Percentiles rank a stretch among this genome's conserved stretches.
phyloP scores from a whole-genome alignment of 2,797 vertebrate genomes.

The Myripristis murdjan region DNA sequence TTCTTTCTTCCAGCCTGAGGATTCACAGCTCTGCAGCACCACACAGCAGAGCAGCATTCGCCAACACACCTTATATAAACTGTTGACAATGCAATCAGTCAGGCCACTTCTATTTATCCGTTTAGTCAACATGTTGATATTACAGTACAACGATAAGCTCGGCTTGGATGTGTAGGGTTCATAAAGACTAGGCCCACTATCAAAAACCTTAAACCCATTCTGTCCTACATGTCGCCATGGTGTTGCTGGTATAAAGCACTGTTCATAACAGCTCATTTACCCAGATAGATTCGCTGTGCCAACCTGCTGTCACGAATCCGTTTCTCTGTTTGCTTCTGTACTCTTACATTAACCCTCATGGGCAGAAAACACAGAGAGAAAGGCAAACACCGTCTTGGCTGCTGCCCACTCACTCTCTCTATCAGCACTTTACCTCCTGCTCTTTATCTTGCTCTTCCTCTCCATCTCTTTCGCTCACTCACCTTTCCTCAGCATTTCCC shows the following conservation, averaged over 20 bases:
- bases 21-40: slow-evolving; percentile 50
- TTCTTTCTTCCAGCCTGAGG: slow-evolving; percentile 46
- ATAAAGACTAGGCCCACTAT: slow-evolving; percentile 19
- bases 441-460: not conserved
- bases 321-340: slow-evolving; percentile 40
- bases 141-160: not conserved
- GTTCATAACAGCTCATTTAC: slow-evolving; percentile 21
- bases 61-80: slow-evolving; percentile 74
- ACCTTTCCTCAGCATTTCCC: slow-evolving; percentile 31
- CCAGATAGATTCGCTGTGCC: slow-evolving; percentile 28
- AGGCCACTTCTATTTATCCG: slow-evolving; percentile 31
- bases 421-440: not conserved
- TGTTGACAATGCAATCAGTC: slow-evolving; percentile 58
- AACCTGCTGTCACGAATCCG: slow-evolving; percentile 41
- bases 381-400: slow-evolving; percentile 38
- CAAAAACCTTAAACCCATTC: not conserved
- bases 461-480: slow-evolving; percentile 3
- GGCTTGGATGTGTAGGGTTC: not conserved
- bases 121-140: not conserved
- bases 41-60: slow-evolving; percentile 36
- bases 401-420: slow-evolving; percentile 52
- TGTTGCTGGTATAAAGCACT: not conserved
- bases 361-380: slow-evolving; percentile 41
- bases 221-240: not conserved
- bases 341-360: slow-evolving; percentile 49